Evolutionary conservation across 1,140 invertebrate species (phyloP).

Genomic region (Andrena cerasifolii): DNA sequence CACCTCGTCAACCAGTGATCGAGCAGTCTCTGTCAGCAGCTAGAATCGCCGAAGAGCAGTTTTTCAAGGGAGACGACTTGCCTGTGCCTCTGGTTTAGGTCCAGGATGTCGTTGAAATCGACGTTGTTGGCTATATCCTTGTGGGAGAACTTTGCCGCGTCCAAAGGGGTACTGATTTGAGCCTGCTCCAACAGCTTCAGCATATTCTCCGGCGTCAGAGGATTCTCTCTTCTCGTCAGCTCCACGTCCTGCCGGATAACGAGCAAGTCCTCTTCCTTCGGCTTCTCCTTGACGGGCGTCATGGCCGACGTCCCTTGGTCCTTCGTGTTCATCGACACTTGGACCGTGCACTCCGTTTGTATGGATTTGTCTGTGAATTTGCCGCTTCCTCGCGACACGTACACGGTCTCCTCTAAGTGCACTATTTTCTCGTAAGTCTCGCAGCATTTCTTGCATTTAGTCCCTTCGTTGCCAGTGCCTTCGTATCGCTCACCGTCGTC

Average conservation of each 20-base stretch:
- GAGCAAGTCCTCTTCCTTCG: not conserved
- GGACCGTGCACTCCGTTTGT: constrained; percentile 17
- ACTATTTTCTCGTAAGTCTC: constrained; percentile 13
- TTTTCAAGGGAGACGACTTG: constrained; percentile 78
- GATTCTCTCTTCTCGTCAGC: constrained; percentile 23
- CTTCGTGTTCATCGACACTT: not conserved
- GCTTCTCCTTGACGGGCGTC: not conserved
- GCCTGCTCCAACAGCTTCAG: constrained; percentile 77
- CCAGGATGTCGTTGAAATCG: constrained; percentile 18
- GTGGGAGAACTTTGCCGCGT: constrained; percentile 35
- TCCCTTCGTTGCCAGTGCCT: not conserved
- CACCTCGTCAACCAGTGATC: not conserved
- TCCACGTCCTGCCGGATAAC: not conserved
- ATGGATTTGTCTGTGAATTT: constrained; percentile 9
- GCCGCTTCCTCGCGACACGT: not conserved
- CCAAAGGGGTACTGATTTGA: constrained; percentile 74
- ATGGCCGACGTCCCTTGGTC: constrained; percentile 18
- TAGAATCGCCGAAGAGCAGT: constrained; percentile 76
- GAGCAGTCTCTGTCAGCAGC: constrained; percentile 65
- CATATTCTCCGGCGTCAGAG: constrained; percentile 75
- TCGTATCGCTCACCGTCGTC: not conserved
- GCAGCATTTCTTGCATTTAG: constrained; percentile 39
- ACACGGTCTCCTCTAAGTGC: not conserved
- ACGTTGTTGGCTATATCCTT: not conserved
- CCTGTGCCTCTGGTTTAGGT: constrained; percentile 70